A percentile compares a stretch with the other conserved stretches of the same genome.
Evolutionary conservation across 2,888 invertebrate species (phyloP).

Genomic region (Caenorhabditis becei): DNA sequence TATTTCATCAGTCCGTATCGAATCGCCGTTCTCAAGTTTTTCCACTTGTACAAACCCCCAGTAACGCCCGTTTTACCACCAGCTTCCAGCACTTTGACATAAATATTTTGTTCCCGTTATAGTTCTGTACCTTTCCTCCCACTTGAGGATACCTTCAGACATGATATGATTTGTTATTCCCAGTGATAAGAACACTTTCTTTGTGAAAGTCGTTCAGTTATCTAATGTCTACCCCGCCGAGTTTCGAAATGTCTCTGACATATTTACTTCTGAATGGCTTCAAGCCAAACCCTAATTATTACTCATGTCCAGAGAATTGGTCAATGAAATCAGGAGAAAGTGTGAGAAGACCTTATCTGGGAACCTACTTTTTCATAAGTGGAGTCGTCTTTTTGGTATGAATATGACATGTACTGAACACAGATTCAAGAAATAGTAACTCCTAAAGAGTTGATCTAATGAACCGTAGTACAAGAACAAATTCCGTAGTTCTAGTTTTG

Average conservation of each 20-base stretch:
- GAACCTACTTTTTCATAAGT: background rate
- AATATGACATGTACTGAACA: background rate
- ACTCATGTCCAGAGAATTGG: slow-evolving; percentile 16
- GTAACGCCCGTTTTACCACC: background rate
- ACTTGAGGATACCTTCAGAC: too few relatives aligned
- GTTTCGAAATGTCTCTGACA: slow-evolving; percentile 7
- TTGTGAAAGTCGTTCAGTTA: background rate
- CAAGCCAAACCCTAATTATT: slow-evolving; percentile 11
- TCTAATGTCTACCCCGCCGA: background rate
- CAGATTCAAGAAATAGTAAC: too few relatives aligned
- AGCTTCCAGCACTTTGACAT: background rate
- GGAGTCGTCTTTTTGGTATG: background rate
- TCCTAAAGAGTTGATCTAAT: too few relatives aligned
- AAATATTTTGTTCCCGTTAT: background rate
- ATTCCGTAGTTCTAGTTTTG: too few relatives aligned
- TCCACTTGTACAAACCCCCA: background rate
- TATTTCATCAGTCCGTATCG: slow-evolving; percentile 16
- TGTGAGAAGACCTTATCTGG: background rate
- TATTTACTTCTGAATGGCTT: slow-evolving; percentile 21
- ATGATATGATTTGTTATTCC: too few relatives aligned
- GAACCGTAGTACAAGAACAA: too few relatives aligned
- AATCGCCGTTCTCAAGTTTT: background rate
- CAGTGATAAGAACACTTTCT: too few relatives aligned
- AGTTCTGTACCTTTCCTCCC: too few relatives aligned
- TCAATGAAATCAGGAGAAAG: background rate